Percentiles rank a stretch among this genome's conserved stretches.
These are phyloP conservation scores for Apistogramma diplotaenia DNA, from an alignment of 2,113 vertebrate species.

Conservation along the genomic window DNA sequence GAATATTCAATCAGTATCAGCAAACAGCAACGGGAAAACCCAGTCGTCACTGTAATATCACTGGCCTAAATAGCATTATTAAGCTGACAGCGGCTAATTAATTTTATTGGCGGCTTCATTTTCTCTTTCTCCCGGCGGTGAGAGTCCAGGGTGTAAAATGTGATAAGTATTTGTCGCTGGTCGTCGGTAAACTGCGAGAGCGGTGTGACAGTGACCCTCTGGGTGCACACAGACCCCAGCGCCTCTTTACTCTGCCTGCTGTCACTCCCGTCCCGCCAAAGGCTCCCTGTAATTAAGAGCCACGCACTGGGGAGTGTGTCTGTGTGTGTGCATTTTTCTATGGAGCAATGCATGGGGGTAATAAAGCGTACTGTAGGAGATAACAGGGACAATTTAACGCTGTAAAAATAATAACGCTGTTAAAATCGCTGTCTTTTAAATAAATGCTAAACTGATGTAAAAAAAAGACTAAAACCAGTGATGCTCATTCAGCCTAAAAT, in stretches of 20 bases:
- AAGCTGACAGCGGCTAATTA: slow-evolving; percentile 41
- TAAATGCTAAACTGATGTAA: not conserved
- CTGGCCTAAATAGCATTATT: slow-evolving; percentile 29
- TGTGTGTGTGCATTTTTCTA: not conserved
- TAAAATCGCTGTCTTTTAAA: too few relatives aligned
- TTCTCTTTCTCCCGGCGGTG: not conserved
- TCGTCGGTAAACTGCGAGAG: slow-evolving; percentile 34
- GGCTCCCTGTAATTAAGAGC: slow-evolving; percentile 61
- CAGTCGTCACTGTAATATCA: slow-evolving; percentile 13
- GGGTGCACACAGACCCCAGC: slow-evolving; percentile 27
- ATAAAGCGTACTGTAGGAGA: not conserved
- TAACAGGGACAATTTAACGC: not conserved
- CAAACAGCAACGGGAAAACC: not conserved
- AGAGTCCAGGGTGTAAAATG: slow-evolving; percentile 12
- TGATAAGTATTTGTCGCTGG: slow-evolving; percentile 48
- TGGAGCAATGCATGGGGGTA: not conserved
- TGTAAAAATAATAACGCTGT: not conserved
- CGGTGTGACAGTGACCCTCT: slow-evolving; percentile 43
- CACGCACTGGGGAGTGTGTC: slow-evolving; percentile 3
- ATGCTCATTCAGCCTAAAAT: too few relatives aligned
- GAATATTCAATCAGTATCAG: slow-evolving; percentile 13
- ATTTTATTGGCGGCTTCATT: slow-evolving; percentile 18
- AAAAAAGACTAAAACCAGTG: too few relatives aligned
- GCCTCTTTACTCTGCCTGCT: slow-evolving; percentile 30
- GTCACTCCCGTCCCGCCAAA: slow-evolving; percentile 32